These are phyloP conservation scores for Pachliopta kotzebuea DNA, from an alignment of 2,888 invertebrate genomes.

Conservation along the genomic window DNA sequence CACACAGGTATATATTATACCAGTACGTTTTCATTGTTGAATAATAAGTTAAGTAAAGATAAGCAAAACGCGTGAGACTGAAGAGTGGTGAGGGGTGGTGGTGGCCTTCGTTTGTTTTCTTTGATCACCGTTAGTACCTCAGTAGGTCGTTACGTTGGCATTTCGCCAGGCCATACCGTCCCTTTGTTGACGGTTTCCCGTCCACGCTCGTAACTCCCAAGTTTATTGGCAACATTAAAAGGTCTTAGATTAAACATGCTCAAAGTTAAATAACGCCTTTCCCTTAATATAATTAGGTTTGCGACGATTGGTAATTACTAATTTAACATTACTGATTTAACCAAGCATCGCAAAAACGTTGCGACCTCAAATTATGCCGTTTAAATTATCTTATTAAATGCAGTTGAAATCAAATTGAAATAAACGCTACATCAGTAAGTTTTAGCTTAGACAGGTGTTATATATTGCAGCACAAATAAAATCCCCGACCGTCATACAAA, in stretches of 20 bases:
- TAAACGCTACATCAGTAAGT: too few relatives aligned
- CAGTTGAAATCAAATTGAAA: too few relatives aligned
- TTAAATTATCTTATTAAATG: too few relatives aligned
- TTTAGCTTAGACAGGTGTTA: too few relatives aligned
- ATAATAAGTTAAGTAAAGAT: background rate
- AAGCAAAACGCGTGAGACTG: background rate
- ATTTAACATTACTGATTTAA: background rate
- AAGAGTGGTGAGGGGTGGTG: background rate
- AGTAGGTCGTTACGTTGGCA: constrained; percentile 5
- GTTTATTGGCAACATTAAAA: constrained; percentile 7
- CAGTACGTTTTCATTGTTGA: background rate
- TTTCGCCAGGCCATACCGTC: constrained; percentile 1
- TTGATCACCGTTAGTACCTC: constrained; percentile 8
- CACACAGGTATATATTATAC: too few relatives aligned
- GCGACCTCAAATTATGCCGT: too few relatives aligned
- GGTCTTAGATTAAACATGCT: background rate
- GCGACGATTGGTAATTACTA: background rate
- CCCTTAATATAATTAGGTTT: background rate
- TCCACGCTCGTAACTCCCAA: background rate
- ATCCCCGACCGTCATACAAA: too few relatives aligned
- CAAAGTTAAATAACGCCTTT: background rate
- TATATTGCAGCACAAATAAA: too few relatives aligned
- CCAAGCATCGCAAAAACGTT: too few relatives aligned
- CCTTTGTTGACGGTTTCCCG: constrained; percentile 4
- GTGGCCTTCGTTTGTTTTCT: constrained; percentile 10